Base-by-base conservation (phyloP, 2,888 invertebrate species). In the Ischnus inquisitorius region DNA sequence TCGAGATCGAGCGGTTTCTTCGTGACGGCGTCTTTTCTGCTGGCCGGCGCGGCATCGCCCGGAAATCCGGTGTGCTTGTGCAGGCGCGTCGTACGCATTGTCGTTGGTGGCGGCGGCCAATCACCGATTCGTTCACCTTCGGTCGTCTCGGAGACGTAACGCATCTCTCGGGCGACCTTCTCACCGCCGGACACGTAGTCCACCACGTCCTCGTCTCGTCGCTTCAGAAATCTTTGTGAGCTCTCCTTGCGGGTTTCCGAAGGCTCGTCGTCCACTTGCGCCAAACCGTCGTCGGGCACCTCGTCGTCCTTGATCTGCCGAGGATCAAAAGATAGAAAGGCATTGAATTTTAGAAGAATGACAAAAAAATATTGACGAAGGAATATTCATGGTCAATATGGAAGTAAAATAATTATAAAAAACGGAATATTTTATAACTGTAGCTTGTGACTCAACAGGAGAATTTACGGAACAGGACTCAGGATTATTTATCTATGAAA, bases 131-230 rank as follows among this genome's bases (percentile, higher is more conserved):
- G 94, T 91, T 96, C 96, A 93, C 97, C 97, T 95, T 97, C 97
- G 93, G 97, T 97, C 65, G 97, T 97, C 93, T 97, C 96, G 48
- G 97, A 97, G 89, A 96, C 96, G 93, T 96, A 96, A 91, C 97
- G 96, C 95, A 97, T 96, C 92, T 97, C 97, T 93, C 97, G 96
- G 87, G 96, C 96, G 90, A 97, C 95, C 90, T 97, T 96, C 91
- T 97, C 96, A 87, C 98, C 98, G 92, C 97, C 96, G 90, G 97
- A 96, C 93, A 97, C 94, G 93, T 97, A 96, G 93, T 98, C 97
- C 69, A 97, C 97, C 92, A 97, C 96, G 90, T 96, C 96, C 93
- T 98, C 97, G 92, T 97, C 96, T 79, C 97, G 95, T 90, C 96
- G 96, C 92, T 97, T 96, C 76, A 96, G 95, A 93, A 95, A 96